Conservation (phyloP, 2,888 invertebrate genomes). For the Congeria kusceri region DNA sequence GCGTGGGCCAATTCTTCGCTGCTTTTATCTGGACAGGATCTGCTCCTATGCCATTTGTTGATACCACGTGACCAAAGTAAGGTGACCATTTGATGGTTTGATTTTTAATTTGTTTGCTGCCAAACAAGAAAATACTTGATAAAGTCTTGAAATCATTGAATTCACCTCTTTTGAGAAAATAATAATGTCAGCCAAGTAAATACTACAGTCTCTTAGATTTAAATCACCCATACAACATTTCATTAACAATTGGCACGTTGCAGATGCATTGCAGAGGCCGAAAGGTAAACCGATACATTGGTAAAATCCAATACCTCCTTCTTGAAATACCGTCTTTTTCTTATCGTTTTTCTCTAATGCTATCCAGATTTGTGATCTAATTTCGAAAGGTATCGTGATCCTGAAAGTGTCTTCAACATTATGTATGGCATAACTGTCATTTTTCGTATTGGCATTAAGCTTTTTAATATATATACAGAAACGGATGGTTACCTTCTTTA, state of each 20-base stretch:
- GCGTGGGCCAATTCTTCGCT: conserved; percentile 28
- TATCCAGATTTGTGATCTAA: conserved; percentile 22
- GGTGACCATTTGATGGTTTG: conserved; percentile 30
- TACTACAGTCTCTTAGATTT: conserved; percentile 28
- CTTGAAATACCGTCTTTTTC: conserved; percentile 32
- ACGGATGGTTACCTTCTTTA: conserved; percentile 15
- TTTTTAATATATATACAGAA: not conserved
- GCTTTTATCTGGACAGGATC: conserved; percentile 25
- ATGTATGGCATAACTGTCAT: conserved; percentile 28
- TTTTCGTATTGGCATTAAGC: conserved; percentile 31
- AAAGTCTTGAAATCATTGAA: not conserved
- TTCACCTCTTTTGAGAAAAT: conserved; percentile 26
- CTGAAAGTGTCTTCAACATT: conserved; percentile 22
- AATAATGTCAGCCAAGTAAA: conserved; percentile 34
- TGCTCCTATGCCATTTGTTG: conserved; percentile 18
- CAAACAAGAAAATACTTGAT: no score
- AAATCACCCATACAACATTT: conserved; percentile 38
- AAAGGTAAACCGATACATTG: conserved; percentile 18
- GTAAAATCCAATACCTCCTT: conserved; percentile 16
- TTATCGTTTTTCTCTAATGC: conserved; percentile 26
- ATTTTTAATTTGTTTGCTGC: conserved; percentile 11
- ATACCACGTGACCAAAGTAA: conserved; percentile 31
- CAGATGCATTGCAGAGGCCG: conserved; percentile 25
- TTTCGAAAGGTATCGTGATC: conserved; percentile 19
- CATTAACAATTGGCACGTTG: conserved; percentile 29